Evolutionary conservation across 2,797 vertebrate genomes (phyloP).

Genomic region (Aldrovandia affinis): DNA sequence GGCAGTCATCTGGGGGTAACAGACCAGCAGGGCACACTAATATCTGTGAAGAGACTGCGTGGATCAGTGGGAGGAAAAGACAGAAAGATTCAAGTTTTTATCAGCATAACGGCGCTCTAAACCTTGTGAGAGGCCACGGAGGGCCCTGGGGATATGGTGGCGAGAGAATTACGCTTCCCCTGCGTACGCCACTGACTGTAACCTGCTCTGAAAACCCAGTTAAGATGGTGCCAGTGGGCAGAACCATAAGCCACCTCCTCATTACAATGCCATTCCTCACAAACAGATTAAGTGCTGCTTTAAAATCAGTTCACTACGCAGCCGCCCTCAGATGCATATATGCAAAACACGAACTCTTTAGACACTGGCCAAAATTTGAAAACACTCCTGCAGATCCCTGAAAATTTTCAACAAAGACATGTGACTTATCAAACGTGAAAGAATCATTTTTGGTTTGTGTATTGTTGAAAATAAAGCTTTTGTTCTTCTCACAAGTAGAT

Average conservation of each 20-base stretch:
- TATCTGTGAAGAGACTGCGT: background rate
- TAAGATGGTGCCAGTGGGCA: slow-evolving; percentile 1
- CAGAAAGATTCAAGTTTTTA: background rate
- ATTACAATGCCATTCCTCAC: background rate
- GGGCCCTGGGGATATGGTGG: background rate
- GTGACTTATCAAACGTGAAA: no score
- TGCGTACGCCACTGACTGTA: slow-evolving; percentile 2
- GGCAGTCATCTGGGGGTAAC: background rate
- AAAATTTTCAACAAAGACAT: no score
- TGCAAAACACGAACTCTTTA: no score
- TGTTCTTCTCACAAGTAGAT: no score
- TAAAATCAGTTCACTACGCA: background rate
- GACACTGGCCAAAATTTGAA: no score
- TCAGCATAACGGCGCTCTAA: background rate
- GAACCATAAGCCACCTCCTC: background rate
- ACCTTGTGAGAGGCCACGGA: background rate
- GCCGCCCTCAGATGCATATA: background rate
- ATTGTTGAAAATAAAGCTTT: no score
- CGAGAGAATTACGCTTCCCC: background rate
- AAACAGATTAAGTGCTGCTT: background rate
- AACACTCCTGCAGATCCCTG: no score
- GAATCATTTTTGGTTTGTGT: no score
- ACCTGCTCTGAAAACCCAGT: slow-evolving; percentile 19
- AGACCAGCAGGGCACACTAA: background rate
- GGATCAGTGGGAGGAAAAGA: background rate